Base-by-base conservation (phyloP, 2,113 vertebrate species). In the Phylloscopus trochiloides region DNA sequence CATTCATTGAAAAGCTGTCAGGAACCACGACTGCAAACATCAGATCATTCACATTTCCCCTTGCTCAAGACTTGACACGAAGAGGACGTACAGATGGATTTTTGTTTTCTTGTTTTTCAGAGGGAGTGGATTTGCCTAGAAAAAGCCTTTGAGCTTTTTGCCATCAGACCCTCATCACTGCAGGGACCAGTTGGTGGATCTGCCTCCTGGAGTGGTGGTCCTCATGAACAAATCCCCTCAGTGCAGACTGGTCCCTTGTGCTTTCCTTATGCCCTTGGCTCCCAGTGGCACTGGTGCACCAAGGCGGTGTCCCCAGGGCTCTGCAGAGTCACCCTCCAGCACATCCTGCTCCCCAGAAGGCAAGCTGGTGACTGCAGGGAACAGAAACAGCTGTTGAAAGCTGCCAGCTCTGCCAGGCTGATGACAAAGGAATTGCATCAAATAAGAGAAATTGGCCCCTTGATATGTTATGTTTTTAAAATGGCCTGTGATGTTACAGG, bases 321-420 rank as follows among this genome's bases (percentile, higher is more conserved):
- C 57, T 42, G 51, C 42, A 62, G 26, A 58, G 50, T 62, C 38
- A 25, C 55, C 29, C 14, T n/a, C 12, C 28, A 24, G 59, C 17
- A 55, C 29, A n/a, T 6, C 29, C 29, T 0, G 2, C n/a, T 65
- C 10, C 84, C 50, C 40, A 55, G 54, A 70, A 91, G n/a, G 40
- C 65, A 68, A 42, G 34, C n/a, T 61, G 72, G 57, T 1, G 11
- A 67, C 50, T 85, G 54, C 42, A 50, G 58, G 51, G 62, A 82
- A 50, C 3, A 10, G 38, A 32, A 91, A 52, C 42, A 92, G 47
- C 66, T 91, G 74, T 45, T 47, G n/a, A 50, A 91, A 82, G 34
- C 73, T 85, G 70, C 42, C 81, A 82, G 66, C 36, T 90, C 84
- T 82, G 80, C 76, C 80, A 91, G 62, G 77, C 47, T 95, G 54